phyloP scores from a whole-genome alignment of 2,888 invertebrate genomes.

The Unio delphinus region DNA sequence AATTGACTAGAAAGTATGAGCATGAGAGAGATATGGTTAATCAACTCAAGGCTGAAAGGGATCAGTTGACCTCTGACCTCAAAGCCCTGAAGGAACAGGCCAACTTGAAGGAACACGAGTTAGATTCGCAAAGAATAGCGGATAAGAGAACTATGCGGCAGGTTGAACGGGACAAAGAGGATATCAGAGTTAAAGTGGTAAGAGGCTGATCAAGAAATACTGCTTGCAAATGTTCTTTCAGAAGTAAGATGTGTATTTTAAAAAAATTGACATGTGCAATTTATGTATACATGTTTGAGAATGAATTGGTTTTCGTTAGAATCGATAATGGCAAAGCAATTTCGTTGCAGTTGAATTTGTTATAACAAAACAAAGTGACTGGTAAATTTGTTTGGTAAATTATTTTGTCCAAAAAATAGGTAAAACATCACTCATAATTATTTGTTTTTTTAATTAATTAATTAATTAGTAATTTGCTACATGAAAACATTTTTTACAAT shows the following conservation, averaged over 20 bases:
- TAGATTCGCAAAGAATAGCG: conserved; percentile 40
- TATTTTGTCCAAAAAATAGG: no score
- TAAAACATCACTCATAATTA: no score
- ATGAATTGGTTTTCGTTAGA: no score
- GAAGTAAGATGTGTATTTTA: neutral
- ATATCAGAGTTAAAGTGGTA: conserved; percentile 57
- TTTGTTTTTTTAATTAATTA: no score
- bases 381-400: no score
- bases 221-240: neutral
- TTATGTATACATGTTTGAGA: no score
- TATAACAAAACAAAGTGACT: no score
- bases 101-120: conserved; percentile 38
- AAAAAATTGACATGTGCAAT: no score
- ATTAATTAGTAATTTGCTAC: no score
- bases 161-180: conserved; percentile 50
- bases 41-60: conserved; percentile 50
- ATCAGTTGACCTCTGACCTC: conserved; percentile 46
- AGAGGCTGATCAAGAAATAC: conserved; percentile 1
- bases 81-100: conserved; percentile 38
- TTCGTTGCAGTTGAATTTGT: no score
- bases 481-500: no score
- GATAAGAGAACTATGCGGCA: conserved; percentile 42
- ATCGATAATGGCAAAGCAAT: no score
- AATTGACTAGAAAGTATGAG: conserved; percentile 52
- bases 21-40: conserved; percentile 48